These are phyloP conservation scores for Calvadosia cruxmelitensis DNA, from an alignment of 30 jellyfish, hydroid and myxozoan genomes.

Conservation along the genomic window DNA sequence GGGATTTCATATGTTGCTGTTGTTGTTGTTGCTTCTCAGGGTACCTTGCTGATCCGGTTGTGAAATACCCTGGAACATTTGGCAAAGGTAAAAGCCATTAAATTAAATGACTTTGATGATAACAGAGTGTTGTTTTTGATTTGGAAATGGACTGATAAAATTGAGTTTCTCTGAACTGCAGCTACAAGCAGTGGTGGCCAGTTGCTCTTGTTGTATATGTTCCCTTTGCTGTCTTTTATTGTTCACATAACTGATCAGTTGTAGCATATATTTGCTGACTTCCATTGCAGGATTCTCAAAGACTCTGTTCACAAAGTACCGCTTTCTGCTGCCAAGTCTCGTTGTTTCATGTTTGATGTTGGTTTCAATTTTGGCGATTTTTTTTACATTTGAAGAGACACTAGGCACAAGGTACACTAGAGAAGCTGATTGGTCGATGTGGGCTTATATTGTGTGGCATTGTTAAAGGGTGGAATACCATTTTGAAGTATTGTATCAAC, in stretches of 20 bases:
- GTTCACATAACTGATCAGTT: no score
- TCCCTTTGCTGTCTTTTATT: no score
- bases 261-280: no score
- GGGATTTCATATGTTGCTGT: not conserved
- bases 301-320: conserved; percentile 39
- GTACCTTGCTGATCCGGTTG: conserved; percentile 59
- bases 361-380: conserved; percentile 46
- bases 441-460: no score
- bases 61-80: conserved; percentile 47
- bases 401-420: conserved; percentile 26
- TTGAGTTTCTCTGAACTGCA: no score
- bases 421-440: no score
- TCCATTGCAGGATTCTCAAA: conserved; percentile 45
- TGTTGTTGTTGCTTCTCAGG: conserved; percentile 18
- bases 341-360: conserved; percentile 30
- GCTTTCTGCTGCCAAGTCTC: conserved; percentile 56
- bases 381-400: conserved; percentile 53
- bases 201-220: no score
- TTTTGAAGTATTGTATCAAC: no score
- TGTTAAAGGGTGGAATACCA: no score
- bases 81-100: conserved; percentile 32
- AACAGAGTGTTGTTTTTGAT: no score
- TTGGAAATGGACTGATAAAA: no score
- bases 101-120: not conserved
- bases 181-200: no score